A percentile compares a stretch with the other conserved stretches of the same genome.
Evolutionary conservation across 2,888 invertebrate genomes (phyloP).

Genomic region (Eudasyphora cyanicolor): DNA sequence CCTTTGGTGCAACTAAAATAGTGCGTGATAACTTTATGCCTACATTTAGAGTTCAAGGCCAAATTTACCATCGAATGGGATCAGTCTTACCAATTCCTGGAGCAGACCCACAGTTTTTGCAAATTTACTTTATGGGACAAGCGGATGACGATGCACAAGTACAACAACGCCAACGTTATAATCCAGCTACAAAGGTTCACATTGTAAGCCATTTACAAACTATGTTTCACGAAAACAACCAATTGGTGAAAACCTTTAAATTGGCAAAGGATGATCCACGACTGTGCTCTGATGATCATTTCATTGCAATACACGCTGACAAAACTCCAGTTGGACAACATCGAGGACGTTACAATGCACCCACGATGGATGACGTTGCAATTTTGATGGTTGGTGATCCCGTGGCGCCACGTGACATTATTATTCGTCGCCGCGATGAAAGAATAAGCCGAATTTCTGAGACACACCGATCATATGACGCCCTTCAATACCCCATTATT

Average conservation of each 20-base stretch:
- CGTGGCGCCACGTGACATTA: slow-evolving; percentile 72
- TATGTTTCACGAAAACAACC: too few species aligned
- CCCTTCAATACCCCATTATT: too few species aligned
- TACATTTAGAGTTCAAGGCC: slow-evolving; percentile 41
- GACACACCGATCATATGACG: slow-evolving; percentile 70
- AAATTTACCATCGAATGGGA: slow-evolving; percentile 39
- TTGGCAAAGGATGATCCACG: slow-evolving; percentile 67
- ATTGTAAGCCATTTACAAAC: slow-evolving; percentile 39
- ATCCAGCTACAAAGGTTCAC: slow-evolving; percentile 12
- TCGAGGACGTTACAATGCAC: slow-evolving; percentile 72
- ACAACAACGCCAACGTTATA: not conserved
- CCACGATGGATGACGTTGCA: too few species aligned
- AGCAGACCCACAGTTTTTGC: slow-evolving; percentile 38
- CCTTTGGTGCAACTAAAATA: slow-evolving; percentile 39
- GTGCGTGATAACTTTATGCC: slow-evolving; percentile 29
- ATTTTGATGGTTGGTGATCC: slow-evolving; percentile 73
- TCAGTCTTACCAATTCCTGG: slow-evolving; percentile 1
- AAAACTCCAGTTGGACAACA: slow-evolving; percentile 73
- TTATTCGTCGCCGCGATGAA: slow-evolving; percentile 66
- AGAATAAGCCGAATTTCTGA: slow-evolving; percentile 67
- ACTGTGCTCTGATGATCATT: slow-evolving; percentile 72
- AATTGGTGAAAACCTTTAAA: slow-evolving; percentile 73
- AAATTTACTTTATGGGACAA: slow-evolving; percentile 47
- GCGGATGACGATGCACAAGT: slow-evolving; percentile 26
- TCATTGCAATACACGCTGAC: slow-evolving; percentile 74